Base-by-base conservation (phyloP, 2,888 invertebrate species). In the Spilarctia lutea region DNA sequence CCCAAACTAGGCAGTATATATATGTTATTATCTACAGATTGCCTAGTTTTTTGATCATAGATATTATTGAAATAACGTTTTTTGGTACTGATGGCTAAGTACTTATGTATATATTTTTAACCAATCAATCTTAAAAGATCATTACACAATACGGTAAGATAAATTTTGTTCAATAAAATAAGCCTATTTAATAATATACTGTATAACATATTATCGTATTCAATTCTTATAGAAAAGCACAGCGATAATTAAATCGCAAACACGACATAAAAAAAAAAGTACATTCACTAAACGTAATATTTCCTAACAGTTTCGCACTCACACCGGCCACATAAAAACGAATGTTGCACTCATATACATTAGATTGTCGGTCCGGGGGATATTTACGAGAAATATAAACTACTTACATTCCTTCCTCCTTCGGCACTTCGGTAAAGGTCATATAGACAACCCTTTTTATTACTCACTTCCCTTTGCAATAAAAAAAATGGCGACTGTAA, bases 351-450 rank as follows among this genome's bases (percentile, higher is more conserved):
- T 73, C 71, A n/a, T 78, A 74, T 70, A 78, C 69, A 76, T 82
- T 82, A 84, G 65, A 76, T 74, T 74, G 68, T 71, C 69, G 73
- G 72, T 76, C 71, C n/a, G 70, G 66, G 68, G 70, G 70, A 79
- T 84, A 84, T 83, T 84, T 84, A 84, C 79, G 84, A 84, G 73
- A 63, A 45, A 74, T 80, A 76, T 83, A 84, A 82, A 84, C 80
- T 77, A 82, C 80, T 79, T 77, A 74, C 68, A 56, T 75, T 72
- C 75, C 75, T 72, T 56, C 10, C 56, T 70, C 71, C 67, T 66
- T 65, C 16, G 66, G 72, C 78, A 78, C 78, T 68, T 76, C 71
- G 60, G 27, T 74, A 75, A 75, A 83, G 80, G 85, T 80, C 80
- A 79, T 75, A 73, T 75, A 72, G 77, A 75, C 56, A 76, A 73